Conservation (phyloP, 2,113 vertebrate genomes). For the Poeciliopsis prolifica region DNA sequence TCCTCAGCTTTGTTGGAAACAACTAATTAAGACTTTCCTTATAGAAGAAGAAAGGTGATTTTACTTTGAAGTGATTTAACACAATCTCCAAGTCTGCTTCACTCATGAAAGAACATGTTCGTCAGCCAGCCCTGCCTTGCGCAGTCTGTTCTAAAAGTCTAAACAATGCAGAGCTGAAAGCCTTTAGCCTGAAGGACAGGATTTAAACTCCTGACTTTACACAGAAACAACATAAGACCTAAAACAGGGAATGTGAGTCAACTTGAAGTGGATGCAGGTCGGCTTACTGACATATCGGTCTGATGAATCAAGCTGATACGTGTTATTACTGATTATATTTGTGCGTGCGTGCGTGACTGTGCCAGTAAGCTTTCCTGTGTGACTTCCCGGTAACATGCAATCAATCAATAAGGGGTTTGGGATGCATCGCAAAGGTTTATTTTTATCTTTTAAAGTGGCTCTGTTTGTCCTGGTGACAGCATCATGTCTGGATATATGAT, state of each 20-base stretch:
- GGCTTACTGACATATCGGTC: slow-evolving; percentile 57
- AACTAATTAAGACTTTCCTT: slow-evolving; percentile 4
- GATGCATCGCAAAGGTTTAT: not conserved
- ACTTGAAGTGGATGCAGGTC: slow-evolving; percentile 46
- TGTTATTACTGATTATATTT: slow-evolving; percentile 34
- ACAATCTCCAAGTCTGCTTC: slow-evolving; percentile 10
- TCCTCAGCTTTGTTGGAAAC: not conserved
- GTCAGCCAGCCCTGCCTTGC: slow-evolving; percentile 19
- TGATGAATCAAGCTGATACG: slow-evolving; percentile 56
- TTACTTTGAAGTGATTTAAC: slow-evolving; percentile 35
- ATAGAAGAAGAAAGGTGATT: not conserved
- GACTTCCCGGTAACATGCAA: slow-evolving; percentile 44
- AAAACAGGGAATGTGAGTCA: slow-evolving; percentile 58
- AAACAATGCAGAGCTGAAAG: slow-evolving; percentile 18
- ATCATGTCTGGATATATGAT: slow-evolving; percentile 27
- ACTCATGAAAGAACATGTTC: slow-evolving; percentile 39
- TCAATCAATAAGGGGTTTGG: slow-evolving; percentile 39
- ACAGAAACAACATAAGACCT: slow-evolving; percentile 59
- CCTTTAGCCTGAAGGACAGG: slow-evolving; percentile 41
- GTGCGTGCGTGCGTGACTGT: slow-evolving; percentile 5
- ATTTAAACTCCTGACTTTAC: slow-evolving; percentile 59
- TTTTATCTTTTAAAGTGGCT: slow-evolving; percentile 11
- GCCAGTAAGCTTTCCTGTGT: slow-evolving; percentile 36
- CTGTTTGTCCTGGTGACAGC: not conserved
- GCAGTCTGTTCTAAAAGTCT: slow-evolving; percentile 21